Conservation (phyloP, 2,797 vertebrate genomes). For the Eurystomus glaucurus region DNA sequence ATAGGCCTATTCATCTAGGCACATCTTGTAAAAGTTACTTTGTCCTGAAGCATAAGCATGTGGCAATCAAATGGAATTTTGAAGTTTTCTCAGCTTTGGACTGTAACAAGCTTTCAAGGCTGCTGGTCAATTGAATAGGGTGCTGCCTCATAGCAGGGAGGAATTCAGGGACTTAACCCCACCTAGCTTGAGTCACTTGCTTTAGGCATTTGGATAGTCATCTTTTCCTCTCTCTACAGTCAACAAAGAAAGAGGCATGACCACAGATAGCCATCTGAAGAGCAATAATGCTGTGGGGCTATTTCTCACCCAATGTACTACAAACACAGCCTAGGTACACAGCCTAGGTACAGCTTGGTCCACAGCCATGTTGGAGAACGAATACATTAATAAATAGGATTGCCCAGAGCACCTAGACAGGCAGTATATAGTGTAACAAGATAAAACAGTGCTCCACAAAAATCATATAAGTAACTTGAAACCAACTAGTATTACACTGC, state of each 20-base stretch:
- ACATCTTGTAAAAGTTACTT: background rate
- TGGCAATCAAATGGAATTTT: constrained; percentile 16
- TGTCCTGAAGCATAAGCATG: background rate
- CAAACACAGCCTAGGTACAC: background rate
- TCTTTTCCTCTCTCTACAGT: background rate
- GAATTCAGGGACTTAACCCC: constrained; percentile 4
- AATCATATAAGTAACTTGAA: background rate
- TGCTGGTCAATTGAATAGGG: background rate
- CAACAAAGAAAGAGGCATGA: background rate
- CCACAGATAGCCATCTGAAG: background rate
- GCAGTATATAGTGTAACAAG: background rate
- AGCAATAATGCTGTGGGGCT: background rate
- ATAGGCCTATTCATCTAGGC: background rate
- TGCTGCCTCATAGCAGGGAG: background rate
- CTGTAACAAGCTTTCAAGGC: background rate
- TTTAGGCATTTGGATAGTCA: background rate
- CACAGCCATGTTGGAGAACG: background rate
- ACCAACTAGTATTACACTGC: background rate
- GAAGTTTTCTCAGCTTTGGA: background rate
- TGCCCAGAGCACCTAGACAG: background rate
- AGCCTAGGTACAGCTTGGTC: background rate
- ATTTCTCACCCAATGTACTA: background rate
- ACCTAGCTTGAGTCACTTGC: constrained; percentile 12
- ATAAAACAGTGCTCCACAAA: background rate
- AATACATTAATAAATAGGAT: background rate